A percentile compares a stretch with the other conserved stretches of the same genome.
These are phyloP conservation scores for Pipra filicauda DNA, from an alignment of 2,113 vertebrate species.

Conservation along the genomic window DNA sequence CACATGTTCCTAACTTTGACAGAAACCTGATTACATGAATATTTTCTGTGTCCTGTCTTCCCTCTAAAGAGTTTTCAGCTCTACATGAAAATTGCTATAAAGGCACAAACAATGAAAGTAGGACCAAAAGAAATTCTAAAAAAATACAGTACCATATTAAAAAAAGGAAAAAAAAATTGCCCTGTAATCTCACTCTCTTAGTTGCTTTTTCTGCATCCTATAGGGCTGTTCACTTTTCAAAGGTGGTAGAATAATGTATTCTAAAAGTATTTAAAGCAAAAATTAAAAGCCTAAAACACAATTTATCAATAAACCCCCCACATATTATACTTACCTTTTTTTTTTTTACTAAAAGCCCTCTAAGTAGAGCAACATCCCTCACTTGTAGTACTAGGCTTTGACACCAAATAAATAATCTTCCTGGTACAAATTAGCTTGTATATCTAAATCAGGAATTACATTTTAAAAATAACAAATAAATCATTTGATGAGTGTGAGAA, in stretches of 20 bases:
- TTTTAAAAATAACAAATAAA: not conserved
- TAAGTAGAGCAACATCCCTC: not conserved
- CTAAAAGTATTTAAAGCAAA: not conserved
- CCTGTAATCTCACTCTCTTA: rapidly evolving
- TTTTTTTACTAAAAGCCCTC: not conserved
- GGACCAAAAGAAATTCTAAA: not conserved
- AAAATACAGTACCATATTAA: not conserved
- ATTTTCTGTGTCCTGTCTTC: not conserved
- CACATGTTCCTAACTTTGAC: not conserved
- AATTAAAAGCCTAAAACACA: not conserved
- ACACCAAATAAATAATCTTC: not conserved
- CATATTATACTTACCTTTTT: not conserved
- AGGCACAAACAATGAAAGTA: not conserved
- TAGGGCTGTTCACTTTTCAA: not conserved
- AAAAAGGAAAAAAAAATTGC: not conserved
- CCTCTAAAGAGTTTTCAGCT: not conserved
- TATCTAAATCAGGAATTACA: not conserved
- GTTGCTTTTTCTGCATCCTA: not conserved
- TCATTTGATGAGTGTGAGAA: not conserved
- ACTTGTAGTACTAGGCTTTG: not conserved
- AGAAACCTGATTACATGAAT: not conserved
- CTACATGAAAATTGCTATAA: not conserved
- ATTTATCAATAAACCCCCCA: not conserved
- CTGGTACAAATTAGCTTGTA: not conserved
- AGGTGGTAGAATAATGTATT: not conserved